Conservation (phyloP, 2,888 invertebrate species). For the Drosophila buzzatii region DNA sequence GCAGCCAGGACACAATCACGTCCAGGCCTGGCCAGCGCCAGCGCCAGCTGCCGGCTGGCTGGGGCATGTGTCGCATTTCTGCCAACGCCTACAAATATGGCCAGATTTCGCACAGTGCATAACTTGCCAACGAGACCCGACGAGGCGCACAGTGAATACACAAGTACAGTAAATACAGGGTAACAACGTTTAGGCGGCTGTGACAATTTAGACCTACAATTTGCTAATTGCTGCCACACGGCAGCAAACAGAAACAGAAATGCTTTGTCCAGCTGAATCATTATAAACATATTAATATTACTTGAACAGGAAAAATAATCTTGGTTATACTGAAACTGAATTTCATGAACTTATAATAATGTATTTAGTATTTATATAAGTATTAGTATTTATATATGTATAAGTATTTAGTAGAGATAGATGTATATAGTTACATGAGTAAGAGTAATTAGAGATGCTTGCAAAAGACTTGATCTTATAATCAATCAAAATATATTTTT, state of each 20-base stretch:
- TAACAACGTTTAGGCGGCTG: not conserved
- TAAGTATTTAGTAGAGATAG: too few species aligned
- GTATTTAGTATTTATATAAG: too few species aligned
- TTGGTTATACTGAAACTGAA: too few species aligned
- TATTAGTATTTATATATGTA: too few species aligned
- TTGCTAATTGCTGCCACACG: not conserved
- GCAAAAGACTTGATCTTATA: too few species aligned
- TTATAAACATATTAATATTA: not conserved
- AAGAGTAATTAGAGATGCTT: too few species aligned
- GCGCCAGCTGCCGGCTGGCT: constrained; percentile 11
- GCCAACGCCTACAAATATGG: constrained; percentile 65
- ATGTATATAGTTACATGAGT: too few species aligned
- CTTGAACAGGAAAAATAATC: not conserved
- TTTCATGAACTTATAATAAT: too few species aligned
- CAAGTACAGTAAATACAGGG: constrained; percentile 3
- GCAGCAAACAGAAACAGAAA: not conserved
- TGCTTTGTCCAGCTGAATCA: not conserved
- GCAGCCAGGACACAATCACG: constrained; percentile 23
- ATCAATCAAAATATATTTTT: too few species aligned
- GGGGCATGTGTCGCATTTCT: constrained; percentile 51
- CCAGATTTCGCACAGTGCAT: constrained; percentile 37
- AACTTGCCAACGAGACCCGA: constrained; percentile 12
- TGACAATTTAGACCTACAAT: not conserved
- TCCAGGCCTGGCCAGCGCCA: constrained; percentile 14
- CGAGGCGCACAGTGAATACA: not conserved